Evolutionary conservation across 2,888 invertebrate species (phyloP).

Genomic region (Altica lythri): DNA sequence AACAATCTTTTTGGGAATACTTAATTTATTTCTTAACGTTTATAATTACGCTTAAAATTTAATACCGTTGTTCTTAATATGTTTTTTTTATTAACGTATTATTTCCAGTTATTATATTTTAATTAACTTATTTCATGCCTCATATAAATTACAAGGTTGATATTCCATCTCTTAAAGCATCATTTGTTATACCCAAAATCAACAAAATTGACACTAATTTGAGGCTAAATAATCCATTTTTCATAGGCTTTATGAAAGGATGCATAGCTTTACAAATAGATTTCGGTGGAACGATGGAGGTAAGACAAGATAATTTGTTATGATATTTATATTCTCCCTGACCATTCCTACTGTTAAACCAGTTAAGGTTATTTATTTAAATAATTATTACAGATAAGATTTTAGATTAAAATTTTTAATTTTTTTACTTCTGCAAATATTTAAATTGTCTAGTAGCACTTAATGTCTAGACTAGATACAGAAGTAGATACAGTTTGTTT

Average conservation of each 20-base stretch:
- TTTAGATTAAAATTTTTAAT: no score
- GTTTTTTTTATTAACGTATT: slow-evolving; percentile 11
- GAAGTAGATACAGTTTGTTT: no score
- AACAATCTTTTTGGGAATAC: slow-evolving; percentile 7
- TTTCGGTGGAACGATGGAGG: slow-evolving; percentile 3
- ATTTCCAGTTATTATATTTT: slow-evolving; percentile 12
- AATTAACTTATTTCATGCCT: slow-evolving; percentile 10
- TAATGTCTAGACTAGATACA: no score
- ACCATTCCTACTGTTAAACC: no score
- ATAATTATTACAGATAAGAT: no score
- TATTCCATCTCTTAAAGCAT: slow-evolving; percentile 13
- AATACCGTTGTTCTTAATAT: slow-evolving; percentile 10
- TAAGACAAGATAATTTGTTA: slow-evolving; percentile 5
- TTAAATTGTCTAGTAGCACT: no score
- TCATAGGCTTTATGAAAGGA: slow-evolving; percentile 4
- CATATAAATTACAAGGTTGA: slow-evolving; percentile 15
- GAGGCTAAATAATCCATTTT: slow-evolving; percentile 9
- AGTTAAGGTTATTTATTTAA: no score
- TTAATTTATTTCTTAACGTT: slow-evolving; percentile 10
- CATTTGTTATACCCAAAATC: slow-evolving; percentile 15
- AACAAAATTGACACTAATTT: slow-evolving; percentile 16
- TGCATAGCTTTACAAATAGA: not conserved
- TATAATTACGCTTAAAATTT: slow-evolving; percentile 4
- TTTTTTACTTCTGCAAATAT: no score
- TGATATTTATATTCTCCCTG: no score